phyloP scores from a whole-genome alignment of 2,797 vertebrate species.

The Lagodon rhomboides region DNA sequence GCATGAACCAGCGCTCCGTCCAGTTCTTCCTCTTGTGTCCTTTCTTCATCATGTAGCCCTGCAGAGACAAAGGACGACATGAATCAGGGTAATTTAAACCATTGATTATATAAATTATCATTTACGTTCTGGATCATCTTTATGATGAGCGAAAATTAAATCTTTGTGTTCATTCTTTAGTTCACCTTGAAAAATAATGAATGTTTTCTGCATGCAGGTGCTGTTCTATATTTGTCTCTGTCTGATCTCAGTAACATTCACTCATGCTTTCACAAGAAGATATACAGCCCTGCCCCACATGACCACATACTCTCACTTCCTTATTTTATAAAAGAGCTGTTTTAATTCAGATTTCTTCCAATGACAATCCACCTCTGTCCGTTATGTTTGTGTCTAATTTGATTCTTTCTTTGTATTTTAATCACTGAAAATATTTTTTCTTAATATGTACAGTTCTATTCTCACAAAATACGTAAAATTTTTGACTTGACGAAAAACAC shows the following conservation, averaged over 20 bases:
- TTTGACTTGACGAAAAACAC: too few species aligned
- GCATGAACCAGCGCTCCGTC: conserved; percentile 97
- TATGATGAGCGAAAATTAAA: neutral
- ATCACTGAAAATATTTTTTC: too few species aligned
- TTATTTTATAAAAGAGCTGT: neutral
- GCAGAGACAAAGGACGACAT: conserved; percentile 19
- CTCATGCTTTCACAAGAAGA: neutral
- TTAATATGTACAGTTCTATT: too few species aligned
- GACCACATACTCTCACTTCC: conserved; percentile 14
- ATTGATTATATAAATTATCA: neutral
- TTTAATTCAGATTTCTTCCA: neutral
- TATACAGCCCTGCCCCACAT: neutral
- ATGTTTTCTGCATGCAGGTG: neutral
- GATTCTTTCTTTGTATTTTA: too few species aligned
- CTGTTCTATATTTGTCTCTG: neutral
- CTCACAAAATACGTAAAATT: too few species aligned
- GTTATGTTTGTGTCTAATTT: neutral
- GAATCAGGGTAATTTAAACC: neutral
- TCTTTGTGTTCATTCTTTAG: neutral
- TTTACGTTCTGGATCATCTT: neutral
- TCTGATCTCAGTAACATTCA: neutral
- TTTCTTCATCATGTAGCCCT: conserved; percentile 99
- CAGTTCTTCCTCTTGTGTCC: conserved; percentile 98
- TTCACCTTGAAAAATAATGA: neutral
- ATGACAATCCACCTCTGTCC: too few species aligned